Conservation (phyloP, 2,113 vertebrate species). For the Solea senegalensis region DNA sequence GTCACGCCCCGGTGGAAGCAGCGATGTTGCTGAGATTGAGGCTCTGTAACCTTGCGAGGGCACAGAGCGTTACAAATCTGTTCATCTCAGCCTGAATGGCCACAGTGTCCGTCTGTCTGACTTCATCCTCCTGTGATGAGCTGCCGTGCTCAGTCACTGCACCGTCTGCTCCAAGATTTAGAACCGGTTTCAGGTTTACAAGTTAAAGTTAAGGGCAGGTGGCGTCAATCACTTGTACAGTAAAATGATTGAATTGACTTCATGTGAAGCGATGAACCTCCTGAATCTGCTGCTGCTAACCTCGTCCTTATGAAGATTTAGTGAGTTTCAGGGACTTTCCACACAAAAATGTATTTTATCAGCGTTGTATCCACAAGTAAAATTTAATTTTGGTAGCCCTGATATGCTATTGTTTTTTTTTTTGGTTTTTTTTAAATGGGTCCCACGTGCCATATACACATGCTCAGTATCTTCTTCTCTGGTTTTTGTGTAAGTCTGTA, state of each 20-base stretch:
- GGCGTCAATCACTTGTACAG: constrained; percentile 4
- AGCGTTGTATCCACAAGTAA: too few relatives aligned
- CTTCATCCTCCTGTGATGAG: constrained; percentile 22
- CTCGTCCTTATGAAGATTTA: too few relatives aligned
- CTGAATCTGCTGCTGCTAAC: neutral
- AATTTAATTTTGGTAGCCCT: too few relatives aligned
- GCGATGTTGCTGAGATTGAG: constrained; percentile 8
- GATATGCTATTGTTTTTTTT: too few relatives aligned
- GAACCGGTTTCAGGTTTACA: constrained; percentile 1
- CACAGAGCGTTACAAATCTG: constrained; percentile 40
- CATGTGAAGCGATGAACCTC: too few relatives aligned
- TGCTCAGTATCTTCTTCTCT: too few relatives aligned
- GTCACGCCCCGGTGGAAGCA: constrained; percentile 19
- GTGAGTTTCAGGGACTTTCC: too few relatives aligned
- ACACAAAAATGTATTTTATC: too few relatives aligned
- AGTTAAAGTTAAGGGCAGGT: neutral
- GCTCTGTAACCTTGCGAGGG: constrained; percentile 54
- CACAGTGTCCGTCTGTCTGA: constrained; percentile 4
- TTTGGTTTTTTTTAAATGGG: too few relatives aligned
- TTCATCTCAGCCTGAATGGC: constrained; percentile 49
- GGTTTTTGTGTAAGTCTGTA: too few relatives aligned
- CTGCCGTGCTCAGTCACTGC: constrained; percentile 2
- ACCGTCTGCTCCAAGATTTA: constrained; percentile 14
- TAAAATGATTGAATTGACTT: neutral
- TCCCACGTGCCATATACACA: too few relatives aligned